Evolutionary conservation across 2,797 vertebrate species (phyloP), one percentile per base, ranked within the genome.

Genomic region (Sarcophilus harrisii): DNA sequence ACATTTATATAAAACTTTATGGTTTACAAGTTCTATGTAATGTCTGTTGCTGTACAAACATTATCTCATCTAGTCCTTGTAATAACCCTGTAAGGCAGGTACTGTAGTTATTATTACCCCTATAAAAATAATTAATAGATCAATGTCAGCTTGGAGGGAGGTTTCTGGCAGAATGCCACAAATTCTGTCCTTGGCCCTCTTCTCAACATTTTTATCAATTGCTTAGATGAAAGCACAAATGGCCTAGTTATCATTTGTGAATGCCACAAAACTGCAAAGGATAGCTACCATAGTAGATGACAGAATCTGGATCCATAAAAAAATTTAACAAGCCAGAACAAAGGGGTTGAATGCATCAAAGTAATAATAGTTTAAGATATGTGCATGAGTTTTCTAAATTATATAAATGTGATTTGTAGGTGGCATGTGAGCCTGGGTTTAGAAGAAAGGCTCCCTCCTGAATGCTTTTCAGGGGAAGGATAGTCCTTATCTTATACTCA

Each of bases 61-160:
- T 87, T 87, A 87, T 87, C 38, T 87, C 73, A 87, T 87, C 38
- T 49, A 38, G 38, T 49, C 38, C 73, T 87, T 87, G 73, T 87
- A 87, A 87, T 87, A 87, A 87, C 73, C 38, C 73, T 87, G 24
- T 45, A 21, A 87, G 73, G 73, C 27, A 87, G 73, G 73, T 49
- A 49, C 38, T 87, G 38, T 49, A 49, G 73, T 49, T 87, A 49
- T 87, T 49, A 49, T 49, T 87, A 87, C 73, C 38, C 38, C 21
- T 38, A 87, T 87, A 49, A 87, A 87, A 87, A 87, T 87, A 49
- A 87, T 87, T 49, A 87, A 87, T 87, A 87, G 73, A 87, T 87
- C 38, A 87, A 87, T 87, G 73, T 87, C 73, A 87, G 73, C 38
- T 49, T 49, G 73, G 38, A 49, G 73, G 73, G 24, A 87, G 73